Evolutionary conservation across 1,140 invertebrate genomes (phyloP), one percentile per base, ranked within the genome.

Genomic region (Bombus breviceps): DNA sequence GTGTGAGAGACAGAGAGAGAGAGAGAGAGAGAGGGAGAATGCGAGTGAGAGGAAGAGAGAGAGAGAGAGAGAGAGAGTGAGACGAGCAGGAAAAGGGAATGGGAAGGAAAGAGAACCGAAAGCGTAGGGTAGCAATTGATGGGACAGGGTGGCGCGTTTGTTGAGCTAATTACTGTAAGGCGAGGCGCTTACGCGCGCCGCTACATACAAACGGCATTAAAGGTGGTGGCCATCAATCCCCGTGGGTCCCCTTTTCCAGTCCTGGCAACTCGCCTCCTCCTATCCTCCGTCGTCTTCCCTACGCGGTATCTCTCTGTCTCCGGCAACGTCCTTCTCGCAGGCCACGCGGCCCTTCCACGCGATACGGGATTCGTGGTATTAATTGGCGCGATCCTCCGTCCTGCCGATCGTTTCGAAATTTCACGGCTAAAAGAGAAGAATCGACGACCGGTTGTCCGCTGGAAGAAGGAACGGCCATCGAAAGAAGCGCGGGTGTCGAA

Each of bases 171-270:
- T 95, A 95, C 94, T 93, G 94, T 94, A 93, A 94, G 94, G 92
- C 94, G 93, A 95, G 93, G 94, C 94, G 94, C 93, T 95, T 94
- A 94, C 93, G 93, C 92, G 92, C 92, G 92, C 92, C 93, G 94
- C 93, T 93, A 95, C 94, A 95, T 94, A 95, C 94, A 95, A 95
- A 95, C 94, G 94, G 94, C 94, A 95, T 95, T 95, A 95, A 95
- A 93, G 94, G 91, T 93, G 92, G 92, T 93, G 92, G 92, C 92
- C 93, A 95, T 95, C 94, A 95, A 94, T 95, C 94, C 92, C 92
- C 83, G 87, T 88, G 85, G 86, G 88, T 88, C 90, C 93, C 89
- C 91, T 93, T 89, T 90, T 88, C 91, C 91, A 90, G 91, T 92
- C 92, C 90, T 91, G 91, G 90, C 87, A 82, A 92, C 85, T 85